These are phyloP conservation scores for Pitangus sulphuratus DNA, from an alignment of 2,797 vertebrate species.

Conservation along the genomic window DNA sequence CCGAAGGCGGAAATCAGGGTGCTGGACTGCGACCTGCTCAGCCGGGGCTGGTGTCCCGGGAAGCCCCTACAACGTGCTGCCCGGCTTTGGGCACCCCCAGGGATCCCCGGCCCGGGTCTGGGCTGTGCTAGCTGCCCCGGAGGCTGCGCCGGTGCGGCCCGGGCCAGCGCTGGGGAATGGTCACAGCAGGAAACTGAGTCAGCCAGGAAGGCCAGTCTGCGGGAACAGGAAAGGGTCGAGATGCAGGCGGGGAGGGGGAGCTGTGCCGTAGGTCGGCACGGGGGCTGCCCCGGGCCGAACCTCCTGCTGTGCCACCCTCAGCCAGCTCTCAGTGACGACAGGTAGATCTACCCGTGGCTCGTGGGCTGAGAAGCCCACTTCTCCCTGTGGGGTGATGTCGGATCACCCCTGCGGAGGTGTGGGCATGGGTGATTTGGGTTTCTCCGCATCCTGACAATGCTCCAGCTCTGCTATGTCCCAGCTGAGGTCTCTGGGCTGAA, in stretches of 20 bases:
- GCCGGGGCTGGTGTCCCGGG: background rate
- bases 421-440: background rate
- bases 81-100: background rate
- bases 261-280: background rate
- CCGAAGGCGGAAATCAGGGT: background rate
- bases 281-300: background rate
- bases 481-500: background rate
- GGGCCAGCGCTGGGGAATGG: background rate
- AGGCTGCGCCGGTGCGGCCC: background rate
- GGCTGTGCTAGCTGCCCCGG: background rate
- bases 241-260: background rate
- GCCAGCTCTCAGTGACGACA: background rate
- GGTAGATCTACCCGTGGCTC: accelerated
- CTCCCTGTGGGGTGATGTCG: accelerated
- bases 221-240: background rate
- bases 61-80: background rate
- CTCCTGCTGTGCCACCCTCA: background rate
- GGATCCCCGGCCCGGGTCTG: too few relatives aligned
- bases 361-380: background rate
- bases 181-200: constrained; percentile 26
- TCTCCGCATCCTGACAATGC: background rate
- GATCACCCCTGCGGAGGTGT: background rate
- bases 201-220: background rate
- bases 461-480: background rate
- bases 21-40: background rate